Evolutionary conservation across 1,140 invertebrate genomes (phyloP).

Genomic region (Yoshiicerus persimilis): DNA sequence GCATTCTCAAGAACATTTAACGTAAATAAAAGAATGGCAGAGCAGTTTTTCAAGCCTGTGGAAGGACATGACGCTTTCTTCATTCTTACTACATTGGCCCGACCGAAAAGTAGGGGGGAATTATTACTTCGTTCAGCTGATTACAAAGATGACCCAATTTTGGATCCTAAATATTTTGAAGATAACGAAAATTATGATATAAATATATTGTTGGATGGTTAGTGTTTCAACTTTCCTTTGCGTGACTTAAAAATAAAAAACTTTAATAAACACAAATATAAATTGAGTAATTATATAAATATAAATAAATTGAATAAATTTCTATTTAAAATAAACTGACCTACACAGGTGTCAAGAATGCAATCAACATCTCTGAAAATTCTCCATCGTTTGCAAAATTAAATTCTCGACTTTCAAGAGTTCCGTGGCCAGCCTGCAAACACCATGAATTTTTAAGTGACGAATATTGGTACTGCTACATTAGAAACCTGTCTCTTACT

Average conservation of each 20-base stretch:
- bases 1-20: neutral
- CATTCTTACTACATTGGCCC: neutral
- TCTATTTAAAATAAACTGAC: too few relatives aligned
- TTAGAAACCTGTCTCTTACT: neutral
- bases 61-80: neutral
- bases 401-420: neutral
- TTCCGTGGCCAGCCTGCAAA: conserved; percentile 25
- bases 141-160: neutral
- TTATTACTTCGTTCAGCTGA: neutral
- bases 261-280: too few relatives aligned
- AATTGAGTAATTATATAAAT: too few relatives aligned
- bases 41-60: neutral
- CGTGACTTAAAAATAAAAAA: too few relatives aligned
- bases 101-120: neutral
- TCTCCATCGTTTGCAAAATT: conserved; percentile 5
- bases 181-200: neutral
- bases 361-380: conserved; percentile 26
- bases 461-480: conserved; percentile 30
- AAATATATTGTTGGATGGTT: neutral
- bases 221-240: too few relatives aligned
- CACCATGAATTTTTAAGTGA: neutral
- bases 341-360: conserved; percentile 26
- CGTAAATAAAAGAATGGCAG: neutral
- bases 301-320: too few relatives aligned
- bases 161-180: neutral